Evolutionary conservation across 2,888 invertebrate genomes (phyloP).

Genomic region (Thumatha senex): DNA sequence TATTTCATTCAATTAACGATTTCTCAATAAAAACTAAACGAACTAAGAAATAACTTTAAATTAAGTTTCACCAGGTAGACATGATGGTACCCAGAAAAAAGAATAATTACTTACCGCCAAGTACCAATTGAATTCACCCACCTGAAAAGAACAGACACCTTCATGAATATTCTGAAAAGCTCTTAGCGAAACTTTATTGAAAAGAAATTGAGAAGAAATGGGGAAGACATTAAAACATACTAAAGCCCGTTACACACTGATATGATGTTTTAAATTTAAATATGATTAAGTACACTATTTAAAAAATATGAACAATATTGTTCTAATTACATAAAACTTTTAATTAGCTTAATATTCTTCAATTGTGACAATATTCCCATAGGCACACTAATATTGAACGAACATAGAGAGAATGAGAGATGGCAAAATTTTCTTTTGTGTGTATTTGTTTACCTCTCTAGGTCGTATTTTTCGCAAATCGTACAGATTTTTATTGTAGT

Average conservation of each 20-base stretch:
- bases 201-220: conserved; percentile 53
- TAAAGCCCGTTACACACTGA: conserved; percentile 26
- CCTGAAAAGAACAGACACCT: conserved; percentile 76
- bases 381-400: no score
- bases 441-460: no score
- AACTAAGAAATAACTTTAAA: conserved; percentile 38
- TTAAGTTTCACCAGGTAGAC: conserved; percentile 49
- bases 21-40: conserved; percentile 47
- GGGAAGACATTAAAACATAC: conserved; percentile 31
- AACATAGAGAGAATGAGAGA: no score
- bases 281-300: neutral
- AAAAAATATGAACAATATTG: no score
- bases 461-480: no score
- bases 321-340: no score
- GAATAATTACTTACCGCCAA: conserved; percentile 54
- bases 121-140: conserved; percentile 67
- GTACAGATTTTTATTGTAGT: no score
- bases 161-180: conserved; percentile 79
- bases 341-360: no score
- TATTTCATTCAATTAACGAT: conserved; percentile 36
- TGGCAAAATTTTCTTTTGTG: no score
- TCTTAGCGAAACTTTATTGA: conserved; percentile 76
- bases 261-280: neutral
- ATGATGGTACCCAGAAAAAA: conserved; percentile 34
- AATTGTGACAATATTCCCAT: no score